These are phyloP conservation scores for Lutjanus campechanus DNA, from an alignment of 2,797 vertebrate genomes.

Conservation along the genomic window DNA sequence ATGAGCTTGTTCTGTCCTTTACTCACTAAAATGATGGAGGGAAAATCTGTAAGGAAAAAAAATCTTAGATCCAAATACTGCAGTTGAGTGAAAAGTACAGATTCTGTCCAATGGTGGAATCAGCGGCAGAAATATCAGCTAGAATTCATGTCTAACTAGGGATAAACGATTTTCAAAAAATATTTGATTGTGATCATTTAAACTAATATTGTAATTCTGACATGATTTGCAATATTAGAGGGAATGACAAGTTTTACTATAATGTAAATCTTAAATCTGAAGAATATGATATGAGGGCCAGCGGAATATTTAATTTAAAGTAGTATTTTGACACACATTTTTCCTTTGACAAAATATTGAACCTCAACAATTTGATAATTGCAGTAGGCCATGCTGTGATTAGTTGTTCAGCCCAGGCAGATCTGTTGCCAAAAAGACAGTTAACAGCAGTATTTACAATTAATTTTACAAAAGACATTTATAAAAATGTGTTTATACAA, in stretches of 20 bases:
- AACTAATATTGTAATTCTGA: no score
- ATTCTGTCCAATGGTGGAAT: background rate
- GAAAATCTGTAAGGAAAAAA: background rate
- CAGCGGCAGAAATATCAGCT: background rate
- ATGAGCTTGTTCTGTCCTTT: constrained; percentile 4
- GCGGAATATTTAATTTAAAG: no score
- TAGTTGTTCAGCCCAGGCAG: background rate
- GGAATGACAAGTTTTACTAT: no score
- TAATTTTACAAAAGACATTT: background rate
- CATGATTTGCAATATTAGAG: no score
- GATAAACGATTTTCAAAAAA: no score
- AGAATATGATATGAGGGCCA: no score
- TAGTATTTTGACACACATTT: no score
- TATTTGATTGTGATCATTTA: no score
- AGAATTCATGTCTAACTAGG: background rate
- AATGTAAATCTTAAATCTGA: no score
- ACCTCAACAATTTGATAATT: no score
- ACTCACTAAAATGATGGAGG: background rate
- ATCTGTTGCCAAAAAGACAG: background rate
- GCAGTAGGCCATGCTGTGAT: no score
- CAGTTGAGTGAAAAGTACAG: background rate
- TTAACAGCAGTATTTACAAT: background rate
- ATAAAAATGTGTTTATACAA: background rate
- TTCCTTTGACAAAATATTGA: no score
- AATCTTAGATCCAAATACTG: background rate